A percentile compares a stretch with the other conserved stretches of the same genome.
These are phyloP conservation scores for Hyles euphorbiae DNA, from an alignment of 1,140 invertebrate genomes.

Conservation along the genomic window DNA sequence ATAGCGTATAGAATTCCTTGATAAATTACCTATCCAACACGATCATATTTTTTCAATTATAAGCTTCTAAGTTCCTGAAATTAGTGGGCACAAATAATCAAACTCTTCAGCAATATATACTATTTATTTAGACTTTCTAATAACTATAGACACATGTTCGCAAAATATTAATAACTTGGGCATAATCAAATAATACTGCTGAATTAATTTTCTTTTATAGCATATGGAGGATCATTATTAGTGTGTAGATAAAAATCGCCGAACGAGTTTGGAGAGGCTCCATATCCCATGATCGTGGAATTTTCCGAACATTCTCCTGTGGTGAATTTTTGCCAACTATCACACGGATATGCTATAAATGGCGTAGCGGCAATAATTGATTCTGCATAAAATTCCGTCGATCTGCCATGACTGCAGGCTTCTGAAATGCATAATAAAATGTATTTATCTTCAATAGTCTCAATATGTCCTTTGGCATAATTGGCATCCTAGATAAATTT, in stretches of 20 bases:
- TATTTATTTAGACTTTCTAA: too few relatives aligned
- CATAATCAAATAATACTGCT: too few relatives aligned
- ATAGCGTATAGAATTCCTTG: too few relatives aligned
- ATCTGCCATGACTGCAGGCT: slow-evolving; percentile 84
- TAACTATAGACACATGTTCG: too few relatives aligned
- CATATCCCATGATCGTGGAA: slow-evolving; percentile 78
- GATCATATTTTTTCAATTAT: too few relatives aligned
- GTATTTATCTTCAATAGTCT: background rate
- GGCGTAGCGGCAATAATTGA: slow-evolving; percentile 78
- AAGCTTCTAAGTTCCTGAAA: too few relatives aligned
- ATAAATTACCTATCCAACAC: too few relatives aligned
- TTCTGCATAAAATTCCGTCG: slow-evolving; percentile 81
- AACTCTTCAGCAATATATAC: too few relatives aligned
- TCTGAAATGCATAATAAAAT: slow-evolving; percentile 69
- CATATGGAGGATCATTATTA: slow-evolving; percentile 74
- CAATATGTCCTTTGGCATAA: background rate
- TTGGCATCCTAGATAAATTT: background rate
- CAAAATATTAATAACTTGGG: too few relatives aligned
- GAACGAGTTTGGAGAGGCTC: slow-evolving; percentile 53
- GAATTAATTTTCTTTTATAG: slow-evolving; percentile 24
- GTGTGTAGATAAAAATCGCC: slow-evolving; percentile 82
- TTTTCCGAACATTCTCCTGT: slow-evolving; percentile 74
- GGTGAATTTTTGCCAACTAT: slow-evolving; percentile 76
- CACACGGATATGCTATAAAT: slow-evolving; percentile 78
- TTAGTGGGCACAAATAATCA: too few relatives aligned